Evolutionary conservation across 2,113 vertebrate genomes (phyloP), one percentile per base, ranked within the genome.

Genomic region (Brachypteracias leptosomus): DNA sequence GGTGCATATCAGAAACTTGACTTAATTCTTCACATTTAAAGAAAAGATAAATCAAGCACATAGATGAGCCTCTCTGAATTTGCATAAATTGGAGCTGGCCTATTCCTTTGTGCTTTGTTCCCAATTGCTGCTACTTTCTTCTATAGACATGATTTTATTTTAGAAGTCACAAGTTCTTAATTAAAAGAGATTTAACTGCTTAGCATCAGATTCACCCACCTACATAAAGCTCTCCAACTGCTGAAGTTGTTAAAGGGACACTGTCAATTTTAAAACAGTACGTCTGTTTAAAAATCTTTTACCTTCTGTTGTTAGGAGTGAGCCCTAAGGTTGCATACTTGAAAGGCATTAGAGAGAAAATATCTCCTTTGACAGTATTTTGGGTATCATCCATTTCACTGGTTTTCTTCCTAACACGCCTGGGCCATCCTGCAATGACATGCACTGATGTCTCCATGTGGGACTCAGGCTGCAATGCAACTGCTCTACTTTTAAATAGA

Each of bases 111-210:
- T 90, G 74, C 49, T 88, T 91, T 93, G 55, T 68, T 93, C 75
- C 75, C 77, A 73, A 4, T 22, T 63, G 33, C 63, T 79, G 21
- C 35, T 87, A 7, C 13, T 85, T 89, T 76, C 44, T 77, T 71
- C 59, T n/a, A 31, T 35, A 63, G 25, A 46, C 29, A 89, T 28
- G 72, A 63, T 67, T 88, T 92, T 94, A 90, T 96, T 94, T 95
- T 84, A 68, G 72, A 93, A 93, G 61, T 81, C 92, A 94, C 72
- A 95, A 85, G 65, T 81, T 78, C 71, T 86, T 83, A 57, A 38
- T 77, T 85, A 91, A 81, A 95, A 86, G 52, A 87, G 68, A 31
- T 94, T 96, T 96, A 96, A 96, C 93, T 94, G n/a, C 96, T 96
- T 94, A 93, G 44, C 92, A 86, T 96, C 85, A 90, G 42, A 67